phyloP scores from a whole-genome alignment of 2,797 vertebrate species.

The Serranus cabrilla region DNA sequence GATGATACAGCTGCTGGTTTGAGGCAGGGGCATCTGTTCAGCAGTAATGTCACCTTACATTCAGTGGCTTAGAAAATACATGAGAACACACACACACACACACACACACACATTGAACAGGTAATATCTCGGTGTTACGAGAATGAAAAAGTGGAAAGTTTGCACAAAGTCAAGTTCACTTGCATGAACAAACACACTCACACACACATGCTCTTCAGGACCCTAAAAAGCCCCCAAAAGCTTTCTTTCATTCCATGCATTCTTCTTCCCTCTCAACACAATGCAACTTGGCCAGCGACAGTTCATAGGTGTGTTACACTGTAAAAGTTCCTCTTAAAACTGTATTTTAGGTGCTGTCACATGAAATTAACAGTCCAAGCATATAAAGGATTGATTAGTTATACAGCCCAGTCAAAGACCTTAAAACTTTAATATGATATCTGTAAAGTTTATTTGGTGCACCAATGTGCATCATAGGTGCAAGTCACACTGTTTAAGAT shows the following conservation, averaged over 20 bases:
- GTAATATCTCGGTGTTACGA: not conserved
- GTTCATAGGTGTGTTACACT: not conserved
- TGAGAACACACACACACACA: not conserved
- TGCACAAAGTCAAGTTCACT: not conserved
- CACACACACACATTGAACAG: not conserved
- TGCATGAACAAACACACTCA: not conserved
- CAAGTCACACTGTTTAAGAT: too few relatives aligned
- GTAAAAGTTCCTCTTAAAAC: not conserved
- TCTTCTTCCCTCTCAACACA: not conserved
- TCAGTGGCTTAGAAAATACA: constrained; percentile 38
- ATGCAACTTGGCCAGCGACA: not conserved
- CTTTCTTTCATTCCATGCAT: not conserved
- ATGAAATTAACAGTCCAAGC: not conserved
- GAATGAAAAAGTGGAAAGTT: not conserved
- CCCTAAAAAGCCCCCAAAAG: too few relatives aligned
- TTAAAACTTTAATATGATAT: too few relatives aligned
- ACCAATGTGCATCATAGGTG: too few relatives aligned
- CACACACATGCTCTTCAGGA: too few relatives aligned
- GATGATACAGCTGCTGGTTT: constrained; percentile 27
- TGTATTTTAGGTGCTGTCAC: not conserved
- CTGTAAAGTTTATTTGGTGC: too few relatives aligned
- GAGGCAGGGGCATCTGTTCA: constrained; percentile 22
- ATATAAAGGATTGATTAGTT: not conserved
- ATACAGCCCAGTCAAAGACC: not conserved
- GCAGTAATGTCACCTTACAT: constrained; percentile 47